Percentiles rank a stretch among this genome's conserved stretches.
Evolutionary conservation across 2,797 vertebrate genomes (phyloP).

Genomic region (Melanotaenia maccullochi): DNA sequence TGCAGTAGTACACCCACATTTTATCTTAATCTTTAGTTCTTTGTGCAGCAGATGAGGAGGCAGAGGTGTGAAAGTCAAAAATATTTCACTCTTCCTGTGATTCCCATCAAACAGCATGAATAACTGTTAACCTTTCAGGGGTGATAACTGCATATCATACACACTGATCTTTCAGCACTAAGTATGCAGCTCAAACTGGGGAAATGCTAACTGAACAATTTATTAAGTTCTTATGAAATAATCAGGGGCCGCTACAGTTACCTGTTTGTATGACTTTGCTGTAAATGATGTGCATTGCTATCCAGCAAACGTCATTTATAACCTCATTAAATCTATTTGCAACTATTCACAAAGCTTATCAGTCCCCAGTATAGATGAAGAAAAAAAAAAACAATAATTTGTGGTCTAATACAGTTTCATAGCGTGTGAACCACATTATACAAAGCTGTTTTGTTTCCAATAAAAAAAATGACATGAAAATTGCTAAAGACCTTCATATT

Average conservation of each 20-base stretch:
- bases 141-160: not conserved
- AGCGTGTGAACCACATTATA: not conserved
- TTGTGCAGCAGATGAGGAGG: conserved; percentile 31
- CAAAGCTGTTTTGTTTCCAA: conserved; percentile 2
- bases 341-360: conserved; percentile 13
- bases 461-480: conserved; percentile 7
- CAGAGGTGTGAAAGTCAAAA: conserved; percentile 52
- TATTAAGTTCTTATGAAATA: not conserved
- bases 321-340: not conserved
- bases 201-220: not conserved
- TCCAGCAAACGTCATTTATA: not conserved
- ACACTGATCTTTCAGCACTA: not conserved
- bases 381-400: conserved; percentile 8
- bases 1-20: not conserved
- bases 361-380: conserved; percentile 2
- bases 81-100: conserved; percentile 41
- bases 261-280: not conserved
- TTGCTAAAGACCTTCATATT: not conserved
- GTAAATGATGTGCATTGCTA: not conserved
- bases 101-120: conserved; percentile 19
- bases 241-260: not conserved
- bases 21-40: conserved; percentile 14
- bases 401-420: conserved; percentile 8
- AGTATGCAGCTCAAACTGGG: not conserved
- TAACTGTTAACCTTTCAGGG: conserved; percentile 44